phyloP scores from a whole-genome alignment of 30 jellyfish, hydroid and myxozoan species.

The Aurelia sp. region DNA sequence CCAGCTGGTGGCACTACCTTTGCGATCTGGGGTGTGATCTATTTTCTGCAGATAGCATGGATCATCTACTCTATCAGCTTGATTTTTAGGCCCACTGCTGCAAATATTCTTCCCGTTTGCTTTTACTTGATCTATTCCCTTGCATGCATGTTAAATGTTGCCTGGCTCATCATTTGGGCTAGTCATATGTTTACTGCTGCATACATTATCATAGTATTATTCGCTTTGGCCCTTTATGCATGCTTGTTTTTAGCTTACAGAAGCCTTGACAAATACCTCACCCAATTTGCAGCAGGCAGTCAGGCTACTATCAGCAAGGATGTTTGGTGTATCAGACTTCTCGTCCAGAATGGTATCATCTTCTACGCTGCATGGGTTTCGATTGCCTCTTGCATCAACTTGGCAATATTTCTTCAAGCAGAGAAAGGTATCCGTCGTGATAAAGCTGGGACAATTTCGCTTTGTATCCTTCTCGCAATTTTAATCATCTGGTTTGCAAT shows the following conservation, averaged over 20 bases:
- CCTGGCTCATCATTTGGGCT: slow-evolving; percentile 88
- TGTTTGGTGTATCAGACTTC: slow-evolving; percentile 41
- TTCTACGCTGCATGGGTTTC: slow-evolving; percentile 64
- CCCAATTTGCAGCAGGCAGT: background rate
- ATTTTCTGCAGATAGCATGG: slow-evolving; percentile 71
- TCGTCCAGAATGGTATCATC: slow-evolving; percentile 55
- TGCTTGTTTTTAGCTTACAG: slow-evolving; percentile 66
- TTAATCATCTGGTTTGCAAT: slow-evolving; percentile 61
- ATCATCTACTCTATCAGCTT: slow-evolving; percentile 52
- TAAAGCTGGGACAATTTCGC: slow-evolving; percentile 43
- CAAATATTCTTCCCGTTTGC: slow-evolving; percentile 66
- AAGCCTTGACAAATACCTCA: slow-evolving; percentile 45
- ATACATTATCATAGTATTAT: slow-evolving; percentile 25
- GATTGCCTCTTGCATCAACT: slow-evolving; percentile 55
- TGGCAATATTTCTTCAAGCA: slow-evolving; percentile 44
- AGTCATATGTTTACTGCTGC: slow-evolving; percentile 32
- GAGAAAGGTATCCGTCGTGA: slow-evolving; percentile 5
- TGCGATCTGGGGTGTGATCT: slow-evolving; percentile 85
- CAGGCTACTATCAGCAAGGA: slow-evolving; percentile 30
- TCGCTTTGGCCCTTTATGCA: slow-evolving; percentile 33
- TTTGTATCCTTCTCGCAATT: slow-evolving; percentile 35
- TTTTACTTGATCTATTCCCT: slow-evolving; percentile 55
- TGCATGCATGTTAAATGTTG: slow-evolving; percentile 26
- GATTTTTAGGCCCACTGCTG: slow-evolving; percentile 49
- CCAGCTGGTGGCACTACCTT: slow-evolving; percentile 85